phyloP scores from a whole-genome alignment of 30 jellyfish, hydroid and myxozoan genomes.

The Aurelia sp. region DNA sequence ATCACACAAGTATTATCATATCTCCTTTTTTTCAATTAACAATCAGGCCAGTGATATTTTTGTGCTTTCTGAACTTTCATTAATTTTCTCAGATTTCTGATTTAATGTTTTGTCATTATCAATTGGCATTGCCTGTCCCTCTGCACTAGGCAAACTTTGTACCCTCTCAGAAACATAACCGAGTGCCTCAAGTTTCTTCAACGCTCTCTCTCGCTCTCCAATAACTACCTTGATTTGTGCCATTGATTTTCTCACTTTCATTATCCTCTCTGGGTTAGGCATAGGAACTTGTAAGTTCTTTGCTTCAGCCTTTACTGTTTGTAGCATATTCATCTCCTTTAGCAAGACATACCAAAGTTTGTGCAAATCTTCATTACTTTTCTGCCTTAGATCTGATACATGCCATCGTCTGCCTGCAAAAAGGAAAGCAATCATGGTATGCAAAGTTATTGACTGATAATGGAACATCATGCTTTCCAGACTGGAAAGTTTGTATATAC shows the following conservation, averaged over 20 bases:
- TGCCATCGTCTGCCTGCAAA: constrained; percentile 95
- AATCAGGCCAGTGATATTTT: background rate
- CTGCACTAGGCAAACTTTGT: background rate
- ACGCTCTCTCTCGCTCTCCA: constrained; percentile 79
- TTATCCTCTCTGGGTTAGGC: constrained; percentile 93
- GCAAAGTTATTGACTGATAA: too few species aligned
- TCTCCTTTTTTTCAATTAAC: too few species aligned
- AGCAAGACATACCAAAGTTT: constrained; percentile 96
- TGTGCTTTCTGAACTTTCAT: background rate
- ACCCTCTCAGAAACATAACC: constrained; percentile 57
- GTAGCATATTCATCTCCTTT: constrained; percentile 94
- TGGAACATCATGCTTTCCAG: too few species aligned
- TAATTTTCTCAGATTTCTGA: background rate
- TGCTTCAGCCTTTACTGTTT: constrained; percentile 88
- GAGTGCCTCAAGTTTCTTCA: constrained; percentile 52
- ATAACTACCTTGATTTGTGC: constrained; percentile 70
- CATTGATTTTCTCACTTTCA: constrained; percentile 87
- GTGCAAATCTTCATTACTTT: constrained; percentile 89
- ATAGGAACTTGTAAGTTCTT: constrained; percentile 85
- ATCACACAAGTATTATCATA: too few species aligned
- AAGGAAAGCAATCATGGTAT: background rate
- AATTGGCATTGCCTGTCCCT: background rate
- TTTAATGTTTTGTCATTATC: background rate
- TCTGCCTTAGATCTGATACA: constrained; percentile 86
- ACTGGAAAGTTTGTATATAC: too few species aligned